Conservation (phyloP, 1,140 invertebrate genomes). For the Diorhabda carinulata region DNA sequence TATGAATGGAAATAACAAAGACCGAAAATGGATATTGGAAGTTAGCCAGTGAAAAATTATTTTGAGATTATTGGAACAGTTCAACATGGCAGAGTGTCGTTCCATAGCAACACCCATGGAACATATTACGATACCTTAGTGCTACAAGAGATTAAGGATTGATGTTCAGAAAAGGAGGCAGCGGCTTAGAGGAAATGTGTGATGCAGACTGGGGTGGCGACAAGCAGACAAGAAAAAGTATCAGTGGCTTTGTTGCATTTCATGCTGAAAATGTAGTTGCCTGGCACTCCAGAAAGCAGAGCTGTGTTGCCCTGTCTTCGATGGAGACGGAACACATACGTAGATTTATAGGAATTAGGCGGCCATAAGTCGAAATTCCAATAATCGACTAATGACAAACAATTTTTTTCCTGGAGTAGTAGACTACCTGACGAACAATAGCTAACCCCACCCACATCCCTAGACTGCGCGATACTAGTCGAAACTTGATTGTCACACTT, state of each 20-base stretch:
- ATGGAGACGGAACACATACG: too few relatives aligned
- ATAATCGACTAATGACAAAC: too few relatives aligned
- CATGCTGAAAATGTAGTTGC: not conserved
- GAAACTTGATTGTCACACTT: too few relatives aligned
- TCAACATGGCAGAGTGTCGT: slow-evolving; percentile 4
- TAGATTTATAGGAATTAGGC: too few relatives aligned
- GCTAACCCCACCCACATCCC: too few relatives aligned
- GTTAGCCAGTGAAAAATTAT: not conserved
- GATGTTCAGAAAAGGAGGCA: not conserved
- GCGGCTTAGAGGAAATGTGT: not conserved
- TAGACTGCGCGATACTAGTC: too few relatives aligned
- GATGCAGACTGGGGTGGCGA: not conserved
- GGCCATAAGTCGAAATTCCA: too few relatives aligned
- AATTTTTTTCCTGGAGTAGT: too few relatives aligned
- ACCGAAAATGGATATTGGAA: not conserved
- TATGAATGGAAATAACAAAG: slow-evolving; percentile 9
- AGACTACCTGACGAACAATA: too few relatives aligned
- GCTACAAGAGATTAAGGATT: not conserved
- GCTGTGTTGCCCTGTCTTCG: not conserved
- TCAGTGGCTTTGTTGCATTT: not conserved
- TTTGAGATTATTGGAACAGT: slow-evolving; percentile 3
- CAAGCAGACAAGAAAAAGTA: not conserved
- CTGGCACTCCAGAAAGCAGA: not conserved
- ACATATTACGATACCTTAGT: slow-evolving; percentile 11
- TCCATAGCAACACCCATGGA: not conserved